Evolutionary conservation across 2,113 vertebrate species (phyloP).

Genomic region (Grus americana): DNA sequence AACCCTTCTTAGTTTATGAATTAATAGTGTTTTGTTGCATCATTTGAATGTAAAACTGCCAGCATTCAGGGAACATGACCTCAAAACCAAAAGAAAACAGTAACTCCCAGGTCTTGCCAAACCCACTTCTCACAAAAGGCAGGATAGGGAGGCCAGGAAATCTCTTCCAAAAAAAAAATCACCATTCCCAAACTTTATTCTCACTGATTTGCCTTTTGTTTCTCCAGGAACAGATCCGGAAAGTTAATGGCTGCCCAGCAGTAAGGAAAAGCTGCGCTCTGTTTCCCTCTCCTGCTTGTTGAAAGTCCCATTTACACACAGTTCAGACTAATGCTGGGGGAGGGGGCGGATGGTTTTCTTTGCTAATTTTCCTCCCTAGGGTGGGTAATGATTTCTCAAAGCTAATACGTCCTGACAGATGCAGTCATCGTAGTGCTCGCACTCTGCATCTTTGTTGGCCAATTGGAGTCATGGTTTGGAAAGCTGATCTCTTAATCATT

Average conservation of each 20-base stretch:
- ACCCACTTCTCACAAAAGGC: neutral
- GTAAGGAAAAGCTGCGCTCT: neutral
- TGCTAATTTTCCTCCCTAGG: slow-evolving; percentile 55
- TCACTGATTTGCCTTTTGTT: neutral
- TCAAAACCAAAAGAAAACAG: neutral
- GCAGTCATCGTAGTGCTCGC: neutral
- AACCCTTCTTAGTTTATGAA: neutral
- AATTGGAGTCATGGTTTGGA: neutral
- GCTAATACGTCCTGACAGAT: slow-evolving; percentile 48
- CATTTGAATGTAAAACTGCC: neutral
- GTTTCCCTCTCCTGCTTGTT: neutral
- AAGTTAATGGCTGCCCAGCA: neutral
- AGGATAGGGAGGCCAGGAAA: neutral
- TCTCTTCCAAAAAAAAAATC: neutral
- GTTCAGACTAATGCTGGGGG: neutral
- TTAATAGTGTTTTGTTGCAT: neutral
- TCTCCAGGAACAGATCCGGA: neutral
- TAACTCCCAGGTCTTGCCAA: neutral
- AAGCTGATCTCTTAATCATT: slow-evolving; percentile 61
- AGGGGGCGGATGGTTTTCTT: neutral
- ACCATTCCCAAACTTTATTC: neutral
- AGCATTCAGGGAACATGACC: neutral
- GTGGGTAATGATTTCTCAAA: slow-evolving; percentile 42
- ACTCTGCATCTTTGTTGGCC: slow-evolving; percentile 17
- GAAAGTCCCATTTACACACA: neutral